Percentiles rank a stretch among this genome's conserved stretches.
Conservation (phyloP, 2,113 vertebrate species). For the Prochilodus magdalenae region DNA sequence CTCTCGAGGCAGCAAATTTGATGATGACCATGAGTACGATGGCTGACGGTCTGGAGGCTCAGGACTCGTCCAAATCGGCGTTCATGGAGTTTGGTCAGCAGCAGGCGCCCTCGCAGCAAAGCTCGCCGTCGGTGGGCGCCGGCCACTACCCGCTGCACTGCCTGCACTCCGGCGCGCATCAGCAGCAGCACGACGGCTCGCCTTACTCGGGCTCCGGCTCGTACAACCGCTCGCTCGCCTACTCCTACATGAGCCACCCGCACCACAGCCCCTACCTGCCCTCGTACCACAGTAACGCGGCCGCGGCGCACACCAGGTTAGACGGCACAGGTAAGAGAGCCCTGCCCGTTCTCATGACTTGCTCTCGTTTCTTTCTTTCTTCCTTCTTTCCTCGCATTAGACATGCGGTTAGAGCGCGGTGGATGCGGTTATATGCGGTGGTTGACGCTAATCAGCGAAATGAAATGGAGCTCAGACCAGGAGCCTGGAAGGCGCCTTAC, state of each 20-base stretch:
- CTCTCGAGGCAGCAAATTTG: conserved; percentile 97
- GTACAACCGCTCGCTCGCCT: conserved; percentile 93
- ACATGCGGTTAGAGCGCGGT: too few relatives aligned
- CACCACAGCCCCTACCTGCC: conserved; percentile 98
- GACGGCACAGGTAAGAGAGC: conserved; percentile 94
- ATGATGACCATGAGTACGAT: conserved; percentile 99
- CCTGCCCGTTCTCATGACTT: conserved; percentile 41
- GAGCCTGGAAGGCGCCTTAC: background rate
- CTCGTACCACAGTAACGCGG: conserved; percentile 90
- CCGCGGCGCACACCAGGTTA: conserved; percentile 90
- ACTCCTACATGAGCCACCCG: conserved; percentile 95
- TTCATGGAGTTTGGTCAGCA: conserved; percentile 99
- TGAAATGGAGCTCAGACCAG: background rate
- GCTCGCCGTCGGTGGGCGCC: conserved; percentile 92
- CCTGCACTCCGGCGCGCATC: conserved; percentile 89
- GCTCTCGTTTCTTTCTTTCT: background rate
- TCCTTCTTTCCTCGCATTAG: background rate
- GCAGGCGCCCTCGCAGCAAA: conserved; percentile 84
- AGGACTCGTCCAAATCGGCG: conserved; percentile 98
- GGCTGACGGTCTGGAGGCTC: conserved; percentile 99
- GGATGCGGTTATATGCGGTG: too few relatives aligned
- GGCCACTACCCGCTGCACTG: conserved; percentile 96
- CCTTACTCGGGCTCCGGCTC: conserved; percentile 89
- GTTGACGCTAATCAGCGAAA: background rate
- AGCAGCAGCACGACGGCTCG: conserved; percentile 91